Evolutionary conservation across 2,113 vertebrate genomes (phyloP).

Genomic region (Piaya cayana): DNA sequence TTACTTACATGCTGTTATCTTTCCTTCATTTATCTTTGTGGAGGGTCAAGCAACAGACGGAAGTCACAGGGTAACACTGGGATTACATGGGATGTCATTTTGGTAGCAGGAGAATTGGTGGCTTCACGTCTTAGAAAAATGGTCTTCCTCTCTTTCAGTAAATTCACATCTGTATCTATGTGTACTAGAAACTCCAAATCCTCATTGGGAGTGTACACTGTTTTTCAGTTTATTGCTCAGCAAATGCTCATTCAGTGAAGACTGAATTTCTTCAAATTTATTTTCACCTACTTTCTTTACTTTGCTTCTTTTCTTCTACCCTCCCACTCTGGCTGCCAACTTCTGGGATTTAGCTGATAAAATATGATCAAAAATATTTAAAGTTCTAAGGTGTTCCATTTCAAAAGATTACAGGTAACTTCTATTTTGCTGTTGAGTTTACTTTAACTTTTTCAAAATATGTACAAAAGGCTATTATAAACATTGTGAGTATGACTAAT

Average conservation of each 20-base stretch:
- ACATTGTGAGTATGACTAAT: neutral
- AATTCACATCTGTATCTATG: neutral
- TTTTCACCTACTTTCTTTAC: neutral
- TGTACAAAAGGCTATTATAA: neutral
- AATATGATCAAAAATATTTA: neutral
- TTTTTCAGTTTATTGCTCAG: neutral
- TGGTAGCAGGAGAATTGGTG: neutral
- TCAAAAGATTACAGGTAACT: neutral
- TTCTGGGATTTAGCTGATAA: neutral
- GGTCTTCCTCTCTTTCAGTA: neutral
- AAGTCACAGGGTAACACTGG: neutral
- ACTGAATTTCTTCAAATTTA: neutral
- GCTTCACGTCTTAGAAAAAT: neutral
- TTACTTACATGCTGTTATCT: neutral
- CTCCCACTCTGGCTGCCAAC: neutral
- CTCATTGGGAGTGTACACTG: neutral
- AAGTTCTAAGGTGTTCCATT: neutral
- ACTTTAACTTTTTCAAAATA: neutral
- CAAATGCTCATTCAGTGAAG: neutral
- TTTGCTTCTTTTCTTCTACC: neutral
- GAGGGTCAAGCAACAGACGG: neutral
- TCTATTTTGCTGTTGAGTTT: neutral
- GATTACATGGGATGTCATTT: neutral
- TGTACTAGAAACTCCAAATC: neutral
- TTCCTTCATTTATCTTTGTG: neutral